Conservation (phyloP, 2,888 invertebrate species). For the Iselma pallidipennis region DNA sequence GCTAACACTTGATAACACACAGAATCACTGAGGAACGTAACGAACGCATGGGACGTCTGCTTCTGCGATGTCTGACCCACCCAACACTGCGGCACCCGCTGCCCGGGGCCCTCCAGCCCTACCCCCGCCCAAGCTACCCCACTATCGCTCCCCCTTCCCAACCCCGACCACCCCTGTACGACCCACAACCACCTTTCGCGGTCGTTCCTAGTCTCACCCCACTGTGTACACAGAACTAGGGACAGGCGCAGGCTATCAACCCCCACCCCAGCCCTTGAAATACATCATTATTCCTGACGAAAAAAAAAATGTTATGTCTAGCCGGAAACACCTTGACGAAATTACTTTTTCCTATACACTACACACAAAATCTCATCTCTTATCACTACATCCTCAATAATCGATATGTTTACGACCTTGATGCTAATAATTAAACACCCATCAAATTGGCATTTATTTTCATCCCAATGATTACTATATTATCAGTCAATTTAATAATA, state of each 20-base stretch:
- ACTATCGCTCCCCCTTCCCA: conserved; percentile 50
- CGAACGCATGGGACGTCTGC: conserved; percentile 42
- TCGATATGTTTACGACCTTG: background rate
- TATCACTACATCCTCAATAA: background rate
- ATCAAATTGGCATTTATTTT: background rate
- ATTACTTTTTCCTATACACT: conserved; percentile 1
- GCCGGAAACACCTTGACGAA: conserved; percentile 3
- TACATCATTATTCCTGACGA: conserved; percentile 2
- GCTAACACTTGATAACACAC: conserved; percentile 27
- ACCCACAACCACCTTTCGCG: conserved; percentile 36
- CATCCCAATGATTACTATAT: background rate
- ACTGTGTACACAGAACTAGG: conserved; percentile 16
- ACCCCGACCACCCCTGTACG: conserved; percentile 39
- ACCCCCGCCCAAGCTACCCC: conserved; percentile 55
- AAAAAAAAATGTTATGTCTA: conserved; percentile 2
- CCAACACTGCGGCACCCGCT: conserved; percentile 58
- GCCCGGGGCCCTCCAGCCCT: conserved; percentile 54
- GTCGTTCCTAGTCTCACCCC: conserved; percentile 28
- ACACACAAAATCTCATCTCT: conserved; percentile 1
- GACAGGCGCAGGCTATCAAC: conserved; percentile 10
- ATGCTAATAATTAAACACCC: background rate
- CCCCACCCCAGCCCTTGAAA: conserved; percentile 1
- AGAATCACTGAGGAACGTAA: conserved; percentile 29
- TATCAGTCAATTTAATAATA: background rate
- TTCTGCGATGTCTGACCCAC: conserved; percentile 57